Evolutionary conservation across 2,888 invertebrate genomes (phyloP).

Genomic region (Phengaris alcon): DNA sequence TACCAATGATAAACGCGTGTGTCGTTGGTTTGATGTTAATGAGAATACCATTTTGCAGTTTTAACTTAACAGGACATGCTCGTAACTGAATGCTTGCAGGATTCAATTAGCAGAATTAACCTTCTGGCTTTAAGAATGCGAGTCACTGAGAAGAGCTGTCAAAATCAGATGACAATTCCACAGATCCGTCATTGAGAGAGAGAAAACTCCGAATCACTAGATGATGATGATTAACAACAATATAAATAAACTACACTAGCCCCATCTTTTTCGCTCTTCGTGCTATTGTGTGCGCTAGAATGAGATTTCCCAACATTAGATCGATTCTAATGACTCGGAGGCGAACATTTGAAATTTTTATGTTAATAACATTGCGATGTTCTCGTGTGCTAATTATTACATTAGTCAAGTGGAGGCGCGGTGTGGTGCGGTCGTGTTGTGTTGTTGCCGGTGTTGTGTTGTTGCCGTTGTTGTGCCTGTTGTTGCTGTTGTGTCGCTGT

Average conservation of each 20-base stretch:
- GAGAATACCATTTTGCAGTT: too few relatives aligned
- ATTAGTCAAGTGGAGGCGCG: slow-evolving; percentile 62
- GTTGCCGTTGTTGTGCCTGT: slow-evolving; percentile 30
- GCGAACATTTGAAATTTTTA: slow-evolving; percentile 76
- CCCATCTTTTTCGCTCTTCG: slow-evolving; percentile 53
- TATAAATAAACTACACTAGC: slow-evolving; percentile 41
- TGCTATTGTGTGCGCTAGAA: slow-evolving; percentile 49
- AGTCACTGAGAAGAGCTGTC: too few relatives aligned
- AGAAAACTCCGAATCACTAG: background rate
- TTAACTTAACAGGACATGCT: too few relatives aligned
- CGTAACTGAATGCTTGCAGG: too few relatives aligned
- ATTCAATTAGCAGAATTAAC: too few relatives aligned
- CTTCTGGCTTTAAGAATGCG: too few relatives aligned
- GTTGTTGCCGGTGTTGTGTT: slow-evolving; percentile 34
- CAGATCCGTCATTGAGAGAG: background rate
- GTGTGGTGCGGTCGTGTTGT: slow-evolving; percentile 65
- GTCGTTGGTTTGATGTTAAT: too few relatives aligned
- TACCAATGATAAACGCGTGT: too few relatives aligned
- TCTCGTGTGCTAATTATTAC: slow-evolving; percentile 64
- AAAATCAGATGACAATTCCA: background rate
- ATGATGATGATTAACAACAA: slow-evolving; percentile 37
- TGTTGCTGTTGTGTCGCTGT: slow-evolving; percentile 21
- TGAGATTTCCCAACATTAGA: slow-evolving; percentile 53
- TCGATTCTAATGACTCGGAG: slow-evolving; percentile 64
- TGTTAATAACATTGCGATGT: slow-evolving; percentile 72